Evolutionary conservation across 2,888 invertebrate genomes (phyloP).

Genomic region (Nomada fucata): DNA sequence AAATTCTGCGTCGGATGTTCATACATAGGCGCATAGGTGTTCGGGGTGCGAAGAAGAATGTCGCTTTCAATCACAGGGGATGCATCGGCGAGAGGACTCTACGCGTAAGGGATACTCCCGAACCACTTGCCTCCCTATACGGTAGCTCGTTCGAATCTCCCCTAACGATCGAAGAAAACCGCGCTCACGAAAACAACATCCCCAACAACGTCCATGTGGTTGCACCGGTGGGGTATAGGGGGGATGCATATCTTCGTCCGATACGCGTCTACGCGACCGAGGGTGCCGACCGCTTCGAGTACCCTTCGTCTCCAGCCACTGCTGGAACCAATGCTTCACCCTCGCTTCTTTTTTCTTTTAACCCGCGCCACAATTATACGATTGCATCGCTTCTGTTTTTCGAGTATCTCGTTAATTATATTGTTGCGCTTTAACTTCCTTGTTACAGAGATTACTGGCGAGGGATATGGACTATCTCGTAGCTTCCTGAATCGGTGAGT

Average conservation of each 20-base stretch:
- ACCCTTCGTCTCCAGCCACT: constrained; percentile 20
- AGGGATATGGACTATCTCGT: constrained; percentile 67
- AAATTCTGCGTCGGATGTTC: too few relatives aligned
- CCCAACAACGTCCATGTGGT: constrained; percentile 27
- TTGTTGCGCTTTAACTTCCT: constrained; percentile 65
- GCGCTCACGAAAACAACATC: constrained; percentile 59
- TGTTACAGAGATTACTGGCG: constrained; percentile 66
- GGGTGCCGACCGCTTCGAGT: constrained; percentile 50
- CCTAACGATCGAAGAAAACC: constrained; percentile 66
- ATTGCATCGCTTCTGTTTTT: constrained; percentile 49
- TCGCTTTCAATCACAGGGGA: constrained; percentile 73
- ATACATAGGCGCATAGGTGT: not conserved
- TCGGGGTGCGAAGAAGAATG: constrained; percentile 38
- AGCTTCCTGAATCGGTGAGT: constrained; percentile 75
- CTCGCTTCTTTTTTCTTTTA: not conserved
- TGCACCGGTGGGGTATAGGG: constrained; percentile 15
- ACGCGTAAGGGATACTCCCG: constrained; percentile 52
- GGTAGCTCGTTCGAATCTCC: constrained; percentile 36
- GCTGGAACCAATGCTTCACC: constrained; percentile 24
- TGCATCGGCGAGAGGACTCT: constrained; percentile 47
- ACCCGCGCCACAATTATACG: constrained; percentile 63
- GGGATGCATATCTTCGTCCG: constrained; percentile 33
- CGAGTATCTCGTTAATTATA: constrained; percentile 74
- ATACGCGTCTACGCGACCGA: constrained; percentile 39
- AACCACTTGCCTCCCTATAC: constrained; percentile 64